These are phyloP conservation scores for Rhegmatorhina hoffmannsi DNA, from an alignment of 2,113 vertebrate species.

Conservation along the genomic window DNA sequence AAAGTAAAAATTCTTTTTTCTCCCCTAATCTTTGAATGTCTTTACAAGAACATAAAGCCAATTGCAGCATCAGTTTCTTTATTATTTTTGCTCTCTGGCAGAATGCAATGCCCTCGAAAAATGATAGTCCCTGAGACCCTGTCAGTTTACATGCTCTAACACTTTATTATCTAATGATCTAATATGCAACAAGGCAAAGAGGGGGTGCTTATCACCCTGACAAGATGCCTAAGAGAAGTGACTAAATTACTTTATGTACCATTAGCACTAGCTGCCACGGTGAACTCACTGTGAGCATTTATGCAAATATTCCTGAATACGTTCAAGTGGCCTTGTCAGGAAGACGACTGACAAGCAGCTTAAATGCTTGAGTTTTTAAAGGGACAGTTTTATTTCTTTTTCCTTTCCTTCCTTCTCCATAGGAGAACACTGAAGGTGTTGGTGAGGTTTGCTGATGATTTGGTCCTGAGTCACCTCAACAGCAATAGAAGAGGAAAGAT, in stretches of 20 bases:
- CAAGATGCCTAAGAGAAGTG: slow-evolving; percentile 80
- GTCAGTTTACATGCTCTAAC: slow-evolving; percentile 78
- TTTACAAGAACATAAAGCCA: slow-evolving; percentile 65
- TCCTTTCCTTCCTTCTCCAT: not conserved
- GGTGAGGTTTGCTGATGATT: not conserved
- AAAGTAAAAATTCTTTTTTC: slow-evolving; percentile 10
- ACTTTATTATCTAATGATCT: slow-evolving; percentile 88
- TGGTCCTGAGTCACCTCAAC: slow-evolving; percentile 5
- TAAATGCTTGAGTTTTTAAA: slow-evolving; percentile 70
- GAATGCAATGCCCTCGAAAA: slow-evolving; percentile 67
- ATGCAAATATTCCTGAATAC: slow-evolving; percentile 81
- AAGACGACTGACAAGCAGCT: slow-evolving; percentile 76
- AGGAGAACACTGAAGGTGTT: not conserved
- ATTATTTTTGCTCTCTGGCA: slow-evolving; percentile 59
- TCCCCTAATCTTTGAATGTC: not conserved
- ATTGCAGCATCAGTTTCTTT: slow-evolving; percentile 71
- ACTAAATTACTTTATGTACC: slow-evolving; percentile 86
- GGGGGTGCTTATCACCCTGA: slow-evolving; percentile 80
- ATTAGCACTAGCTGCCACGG: slow-evolving; percentile 78
- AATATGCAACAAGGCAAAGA: slow-evolving; percentile 84
- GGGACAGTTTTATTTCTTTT: slow-evolving; percentile 33
- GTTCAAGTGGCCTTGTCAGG: slow-evolving; percentile 81
- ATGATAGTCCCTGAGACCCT: slow-evolving; percentile 74
- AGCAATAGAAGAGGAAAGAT: not conserved
- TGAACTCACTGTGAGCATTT: slow-evolving; percentile 80